Base-by-base conservation (phyloP, 2,888 invertebrate genomes). In the Strigamia crassipes region DNA sequence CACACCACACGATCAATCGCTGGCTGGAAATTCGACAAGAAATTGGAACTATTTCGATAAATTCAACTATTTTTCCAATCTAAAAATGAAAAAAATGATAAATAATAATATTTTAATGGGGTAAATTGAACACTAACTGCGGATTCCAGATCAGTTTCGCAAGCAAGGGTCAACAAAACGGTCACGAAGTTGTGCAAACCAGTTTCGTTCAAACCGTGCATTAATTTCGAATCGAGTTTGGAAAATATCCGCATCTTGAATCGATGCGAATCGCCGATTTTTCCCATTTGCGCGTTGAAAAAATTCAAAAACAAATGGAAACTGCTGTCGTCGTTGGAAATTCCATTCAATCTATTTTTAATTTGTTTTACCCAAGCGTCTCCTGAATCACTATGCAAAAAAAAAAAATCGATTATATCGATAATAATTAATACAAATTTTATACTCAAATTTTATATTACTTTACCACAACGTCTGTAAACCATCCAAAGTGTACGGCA, bases 401-500 rank as follows among this genome's bases (percentile, higher is more conserved):
- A 38, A 78, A 78, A 27, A 78, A 41, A 41, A 38, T 13, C 13
- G 10, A 38, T 38, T 5, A 38, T n/a, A n/a, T n/a, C n/a, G n/a
- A n/a, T n/a, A n/a, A n/a, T n/a, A n/a, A n/a, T n/a, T n/a, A n/a
- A n/a, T n/a, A n/a, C n/a, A 18, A 5, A 27, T 78, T 31, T 5
- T 27, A 2, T 15, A 78, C 1, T 18, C 1, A n/a, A 23, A 78
- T 12, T 31, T 12, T 1, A 10, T 5, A 38, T 23, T 31, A 78
- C 6, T 78, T 3, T n/a, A 80, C 80, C 51, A 31, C 21, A 80
- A 51, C 9, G 12, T 80, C 21, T 42, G 80, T 12, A 80, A 51
- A 13, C 80, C 80, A 21, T 80, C 80, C n/a, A 80, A 18, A 2
- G 80, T 51, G 51, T 42, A 51, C 31, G 80, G 80, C 1, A 80